phyloP scores from a whole-genome alignment of 2,113 vertebrate species.

The Microcebus murinus region DNA sequence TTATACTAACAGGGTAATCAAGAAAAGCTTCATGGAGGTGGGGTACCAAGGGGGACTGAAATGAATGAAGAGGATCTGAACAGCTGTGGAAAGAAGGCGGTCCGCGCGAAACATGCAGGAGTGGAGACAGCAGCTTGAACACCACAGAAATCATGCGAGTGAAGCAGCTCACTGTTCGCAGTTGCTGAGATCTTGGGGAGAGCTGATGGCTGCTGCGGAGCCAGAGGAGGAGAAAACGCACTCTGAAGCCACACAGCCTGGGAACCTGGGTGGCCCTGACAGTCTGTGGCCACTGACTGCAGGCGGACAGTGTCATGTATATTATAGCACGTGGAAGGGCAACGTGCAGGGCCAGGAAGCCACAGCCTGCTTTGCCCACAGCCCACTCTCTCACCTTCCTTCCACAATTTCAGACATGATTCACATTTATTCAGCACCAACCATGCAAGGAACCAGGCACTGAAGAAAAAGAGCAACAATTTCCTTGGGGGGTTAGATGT shows the following conservation, averaged over 20 bases:
- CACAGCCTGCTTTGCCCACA: neutral
- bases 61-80: neutral
- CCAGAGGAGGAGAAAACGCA: neutral
- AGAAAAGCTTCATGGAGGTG: neutral
- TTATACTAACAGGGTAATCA: neutral
- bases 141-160: rapidly evolving
- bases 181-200: neutral
- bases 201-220: neutral
- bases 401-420: neutral
- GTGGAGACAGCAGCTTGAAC: neutral
- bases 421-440: neutral
- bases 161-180: neutral
- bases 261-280: neutral
- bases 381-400: neutral
- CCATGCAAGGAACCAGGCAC: neutral
- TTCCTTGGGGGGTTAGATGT: neutral
- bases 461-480: neutral
- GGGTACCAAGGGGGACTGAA: neutral
- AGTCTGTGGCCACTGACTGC: neutral
- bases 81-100: too few species aligned
- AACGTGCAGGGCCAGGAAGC: neutral
- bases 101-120: neutral
- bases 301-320: rapidly evolving
- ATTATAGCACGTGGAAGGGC: neutral
- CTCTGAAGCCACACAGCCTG: neutral